A percentile compares a stretch with the other conserved stretches of the same genome.
These are phyloP conservation scores for Phragmatobia fuliginosa DNA, from an alignment of 2,888 invertebrate species.

Conservation along the genomic window DNA sequence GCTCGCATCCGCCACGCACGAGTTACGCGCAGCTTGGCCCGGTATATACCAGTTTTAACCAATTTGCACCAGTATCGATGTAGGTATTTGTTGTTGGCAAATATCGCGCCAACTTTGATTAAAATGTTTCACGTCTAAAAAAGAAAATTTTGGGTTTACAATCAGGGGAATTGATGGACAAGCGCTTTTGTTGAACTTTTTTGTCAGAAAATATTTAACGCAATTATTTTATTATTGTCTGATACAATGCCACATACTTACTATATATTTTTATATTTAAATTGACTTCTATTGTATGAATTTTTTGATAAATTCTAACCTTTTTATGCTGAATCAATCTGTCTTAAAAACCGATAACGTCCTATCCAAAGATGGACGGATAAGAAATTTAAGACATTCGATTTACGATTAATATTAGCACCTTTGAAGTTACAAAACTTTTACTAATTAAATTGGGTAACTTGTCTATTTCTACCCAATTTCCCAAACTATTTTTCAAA, in stretches of 20 bases:
- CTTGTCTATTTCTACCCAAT: too few species aligned
- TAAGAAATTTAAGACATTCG: too few species aligned
- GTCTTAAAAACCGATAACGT: too few species aligned
- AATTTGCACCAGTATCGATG: conserved; percentile 27
- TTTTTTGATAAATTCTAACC: background rate
- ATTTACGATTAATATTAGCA: too few species aligned
- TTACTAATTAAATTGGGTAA: too few species aligned
- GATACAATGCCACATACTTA: too few species aligned
- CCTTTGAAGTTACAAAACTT: too few species aligned
- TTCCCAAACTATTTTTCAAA: too few species aligned
- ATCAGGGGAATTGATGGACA: background rate
- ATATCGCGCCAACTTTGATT: conserved; percentile 35
- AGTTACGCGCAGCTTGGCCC: conserved; percentile 29
- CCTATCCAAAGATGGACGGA: too few species aligned
- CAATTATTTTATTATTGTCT: background rate
- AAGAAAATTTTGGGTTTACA: conserved; percentile 8
- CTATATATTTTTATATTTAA: background rate
- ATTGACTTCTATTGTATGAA: background rate
- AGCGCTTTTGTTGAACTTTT: background rate
- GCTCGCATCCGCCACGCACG: conserved; percentile 22
- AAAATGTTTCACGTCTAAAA: conserved; percentile 20
- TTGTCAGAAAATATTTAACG: background rate
- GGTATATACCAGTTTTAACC: conserved; percentile 29
- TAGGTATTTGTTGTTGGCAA: conserved; percentile 20
- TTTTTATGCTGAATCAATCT: too few species aligned